These are phyloP conservation scores for Panagrolaimus sp. DNA, from an alignment of 1,140 invertebrate genomes.

Conservation along the genomic window DNA sequence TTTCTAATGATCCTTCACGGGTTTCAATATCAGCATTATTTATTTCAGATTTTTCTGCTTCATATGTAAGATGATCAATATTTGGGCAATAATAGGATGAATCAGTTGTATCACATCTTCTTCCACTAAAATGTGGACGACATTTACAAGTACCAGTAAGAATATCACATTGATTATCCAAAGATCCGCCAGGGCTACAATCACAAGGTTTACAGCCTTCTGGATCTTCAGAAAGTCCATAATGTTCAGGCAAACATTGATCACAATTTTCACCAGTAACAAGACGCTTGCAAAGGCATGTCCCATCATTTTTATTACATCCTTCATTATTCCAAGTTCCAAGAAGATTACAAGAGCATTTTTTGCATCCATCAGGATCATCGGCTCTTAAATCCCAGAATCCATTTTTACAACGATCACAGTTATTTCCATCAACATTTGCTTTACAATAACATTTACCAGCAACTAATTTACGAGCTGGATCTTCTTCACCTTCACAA, in stretches of 20 bases:
- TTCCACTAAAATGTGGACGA: constrained; percentile 75
- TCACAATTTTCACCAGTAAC: constrained; percentile 85
- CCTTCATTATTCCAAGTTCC: constrained; percentile 83
- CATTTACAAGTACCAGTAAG: constrained; percentile 82
- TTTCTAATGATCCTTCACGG: constrained; percentile 22
- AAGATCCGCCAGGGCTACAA: constrained; percentile 80
- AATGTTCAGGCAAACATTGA: constrained; percentile 74
- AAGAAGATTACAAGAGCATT: constrained; percentile 76
- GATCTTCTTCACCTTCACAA: constrained; percentile 77
- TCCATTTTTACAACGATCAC: constrained; percentile 76
- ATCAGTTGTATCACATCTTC: constrained; percentile 76
- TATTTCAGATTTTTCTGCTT: constrained; percentile 69
- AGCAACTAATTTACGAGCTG: constrained; percentile 67
- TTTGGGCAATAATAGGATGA: constrained; percentile 80
- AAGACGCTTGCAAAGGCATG: constrained; percentile 83
- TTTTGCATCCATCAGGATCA: constrained; percentile 77
- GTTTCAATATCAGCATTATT: constrained; percentile 24
- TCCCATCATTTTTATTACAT: constrained; percentile 77
- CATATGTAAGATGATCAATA: constrained; percentile 77
- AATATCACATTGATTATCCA: constrained; percentile 80
- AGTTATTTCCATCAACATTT: constrained; percentile 71
- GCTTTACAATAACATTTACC: constrained; percentile 77
- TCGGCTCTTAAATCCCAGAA: constrained; percentile 77
- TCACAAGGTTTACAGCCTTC: constrained; percentile 88
- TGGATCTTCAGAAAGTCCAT: constrained; percentile 74